Evolutionary conservation across 2,797 vertebrate species (phyloP), one percentile per base, ranked within the genome.

Genomic region (Chrosomus eos): DNA sequence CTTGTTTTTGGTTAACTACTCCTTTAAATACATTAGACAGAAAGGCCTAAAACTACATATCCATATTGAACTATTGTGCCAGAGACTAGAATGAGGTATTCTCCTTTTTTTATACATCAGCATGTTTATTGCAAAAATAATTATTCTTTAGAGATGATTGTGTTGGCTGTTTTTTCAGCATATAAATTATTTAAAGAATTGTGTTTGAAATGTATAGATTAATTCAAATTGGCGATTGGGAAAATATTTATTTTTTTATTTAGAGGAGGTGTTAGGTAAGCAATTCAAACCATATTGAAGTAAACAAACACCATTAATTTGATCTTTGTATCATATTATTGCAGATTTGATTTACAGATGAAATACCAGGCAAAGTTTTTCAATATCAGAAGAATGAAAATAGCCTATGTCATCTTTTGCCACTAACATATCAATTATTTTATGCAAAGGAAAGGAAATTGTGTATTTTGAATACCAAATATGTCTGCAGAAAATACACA

Each of bases 401-500:
- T 21, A 26, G 23, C 5, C 8, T 11, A 21, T 53, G 9, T 53
- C 16, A 7, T 67, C 6, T 19, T 66, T 40, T 67, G 43, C 16
- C 31, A 28, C 45, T 67, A 14, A 75, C 18, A 18, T 45, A 26
- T 53, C 5, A 14, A 26, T 53, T 13, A 19, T 53, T 77, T 51
- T 62, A 82, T 82, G 85, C 80, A 86, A 86, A 87, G 33, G 23
- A 80, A 74, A 72, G 60, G 58, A 66, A 87, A 83, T 67, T 38
- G 11, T 6, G 10, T 78, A 23, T 68, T 87, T 87, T 87, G 86
- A 87, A 84, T 84, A 72, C 60, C 86, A 87, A 87, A 87, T 87
- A 26, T 70, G 21, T 66, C 55, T 33, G 43, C 36, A 75, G 48
- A 75, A 74, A 67, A 68, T 77, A 83, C 36, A 83, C 82, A 77